A percentile compares a stretch with the other conserved stretches of the same genome.
These are phyloP conservation scores for Drosophila sordidula DNA, from an alignment of 2,888 invertebrate species.

Conservation along the genomic window DNA sequence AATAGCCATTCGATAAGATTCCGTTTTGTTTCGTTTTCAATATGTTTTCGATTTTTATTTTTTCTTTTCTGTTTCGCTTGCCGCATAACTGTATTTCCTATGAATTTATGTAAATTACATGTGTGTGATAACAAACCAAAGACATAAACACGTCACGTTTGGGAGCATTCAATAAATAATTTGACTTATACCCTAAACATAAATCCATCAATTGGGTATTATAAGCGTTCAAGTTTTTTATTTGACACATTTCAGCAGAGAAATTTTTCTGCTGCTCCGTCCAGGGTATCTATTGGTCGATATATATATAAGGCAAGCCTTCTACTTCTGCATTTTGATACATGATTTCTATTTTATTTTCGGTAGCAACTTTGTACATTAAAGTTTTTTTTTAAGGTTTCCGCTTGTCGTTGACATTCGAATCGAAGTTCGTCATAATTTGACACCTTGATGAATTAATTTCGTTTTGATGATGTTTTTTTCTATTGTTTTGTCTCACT, in stretches of 20 bases:
- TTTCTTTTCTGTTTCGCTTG: constrained; percentile 27
- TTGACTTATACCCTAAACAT: neutral
- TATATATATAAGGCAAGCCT: neutral
- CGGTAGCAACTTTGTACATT: constrained; percentile 31
- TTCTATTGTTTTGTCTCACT: constrained; percentile 27
- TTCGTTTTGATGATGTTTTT: constrained; percentile 44
- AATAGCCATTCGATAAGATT: constrained; percentile 11
- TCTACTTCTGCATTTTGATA: neutral
- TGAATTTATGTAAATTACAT: constrained; percentile 44
- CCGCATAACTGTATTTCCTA: constrained; percentile 60
- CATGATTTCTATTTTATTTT: constrained; percentile 15
- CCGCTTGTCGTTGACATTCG: constrained; percentile 28
- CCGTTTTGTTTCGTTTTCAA: constrained; percentile 26
- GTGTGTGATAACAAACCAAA: constrained; percentile 31
- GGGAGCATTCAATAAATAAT: constrained; percentile 15
- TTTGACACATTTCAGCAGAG: no score
- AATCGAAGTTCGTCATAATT: constrained; percentile 54
- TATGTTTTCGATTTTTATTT: constrained; percentile 9
- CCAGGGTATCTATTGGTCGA: constrained; percentile 16
- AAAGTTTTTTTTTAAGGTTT: constrained; percentile 9
- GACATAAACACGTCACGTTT: constrained; percentile 34
- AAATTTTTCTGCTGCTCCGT: neutral
- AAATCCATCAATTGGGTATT: neutral
- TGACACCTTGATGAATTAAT: constrained; percentile 62
- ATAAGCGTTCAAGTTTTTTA: neutral